Base-by-base conservation (phyloP, 2,113 vertebrate genomes). In the Rattus norvegicus region DNA sequence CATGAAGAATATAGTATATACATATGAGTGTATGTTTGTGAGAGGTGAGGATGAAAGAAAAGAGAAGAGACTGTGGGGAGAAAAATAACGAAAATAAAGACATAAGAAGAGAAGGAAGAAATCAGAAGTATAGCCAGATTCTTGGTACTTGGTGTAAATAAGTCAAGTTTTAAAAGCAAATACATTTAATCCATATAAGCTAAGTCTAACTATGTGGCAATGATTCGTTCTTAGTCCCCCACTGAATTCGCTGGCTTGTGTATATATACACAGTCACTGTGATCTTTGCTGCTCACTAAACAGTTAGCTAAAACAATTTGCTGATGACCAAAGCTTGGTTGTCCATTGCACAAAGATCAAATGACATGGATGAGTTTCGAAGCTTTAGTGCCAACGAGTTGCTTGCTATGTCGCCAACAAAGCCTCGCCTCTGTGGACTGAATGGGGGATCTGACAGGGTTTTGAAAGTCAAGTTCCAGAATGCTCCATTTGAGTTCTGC, bases 151-250 rank as follows among this genome's bases (percentile, higher is more conserved):
- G 47, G 10, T 88, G 47, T 96, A 95, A 96, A 93, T 97, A 98
- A 95, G 98, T 91, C 94, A 98, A 98, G 95, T 93, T 85, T 85
- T 85, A 97, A 98, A 98, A 98, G 96, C 30, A 96, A 98, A 97
- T 96, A 98, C 91, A 97, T 98, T 98, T 97, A 92, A 97, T 92
- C 97, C 94, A 97, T 61, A 96, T 83, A 92, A 97, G 91, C 80
- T 98, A 96, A 97, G 84, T 43, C 59, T 73, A 72, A 33, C 33
- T 69, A 5, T 49, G 22, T 79, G 10, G 19, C 47, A 88, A 95
- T 22, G 95, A 95, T 97, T 97, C 98, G 94, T 97, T 96, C 90
- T 97, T 98, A 73, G 92, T 97, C 79, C 84, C 88, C 91, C 97
- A 88, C 90, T 98, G 94, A 97, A 87, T 97, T 96, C 91, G 88